Base-by-base conservation (phyloP, 1,140 invertebrate genomes). In the Vanessa tameamea region DNA sequence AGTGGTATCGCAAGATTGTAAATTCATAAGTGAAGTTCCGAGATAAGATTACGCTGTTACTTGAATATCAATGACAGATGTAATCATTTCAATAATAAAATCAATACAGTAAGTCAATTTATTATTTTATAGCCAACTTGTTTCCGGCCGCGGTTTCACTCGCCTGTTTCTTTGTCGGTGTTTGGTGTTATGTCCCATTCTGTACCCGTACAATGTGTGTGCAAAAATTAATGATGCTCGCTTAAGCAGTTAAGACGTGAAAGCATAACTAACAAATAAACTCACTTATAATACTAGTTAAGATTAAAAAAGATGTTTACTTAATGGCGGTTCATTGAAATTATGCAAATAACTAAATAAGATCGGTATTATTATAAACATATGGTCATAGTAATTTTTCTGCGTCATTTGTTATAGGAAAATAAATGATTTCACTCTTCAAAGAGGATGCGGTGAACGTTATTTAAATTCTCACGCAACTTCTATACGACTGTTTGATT, bases 381-480 rank as follows among this genome's bases (percentile, higher is more conserved):
- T 16, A 57, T 61, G 53, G 15, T 7, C 14, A 8, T 37, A n/a
- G 23, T 43, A 15, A 61, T 61, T 31, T 20, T 61, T 61, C 26
- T 61, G 57, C 31, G 23, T 61, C 57, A 37, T 31, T 61, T n/a
- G 13, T 31, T 61, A 23, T 23, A 31, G 57, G 13, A 51, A 63
- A 47, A 51, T 53, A 61, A 72, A 74, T 57, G 59, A 66, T 65
- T 72, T 63, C 69, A 79, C 65, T 73, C 72, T 53, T 59, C 75
- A 73, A 61, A 76, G 72, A 82, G 78, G 79, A 80, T 81, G 75
- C 53, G 70, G 15, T 55, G 67, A 12, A 73, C 69, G 69, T 78
- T 73, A 76, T 76, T 81, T 75, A 72, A 75, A 81, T 86, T 87
- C 86, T 86, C 86, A 85, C 82, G 80, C 80, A 79, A 71, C 76